Conservation (phyloP, 2,797 vertebrate genomes). For the Tragelaphus oryx region DNA sequence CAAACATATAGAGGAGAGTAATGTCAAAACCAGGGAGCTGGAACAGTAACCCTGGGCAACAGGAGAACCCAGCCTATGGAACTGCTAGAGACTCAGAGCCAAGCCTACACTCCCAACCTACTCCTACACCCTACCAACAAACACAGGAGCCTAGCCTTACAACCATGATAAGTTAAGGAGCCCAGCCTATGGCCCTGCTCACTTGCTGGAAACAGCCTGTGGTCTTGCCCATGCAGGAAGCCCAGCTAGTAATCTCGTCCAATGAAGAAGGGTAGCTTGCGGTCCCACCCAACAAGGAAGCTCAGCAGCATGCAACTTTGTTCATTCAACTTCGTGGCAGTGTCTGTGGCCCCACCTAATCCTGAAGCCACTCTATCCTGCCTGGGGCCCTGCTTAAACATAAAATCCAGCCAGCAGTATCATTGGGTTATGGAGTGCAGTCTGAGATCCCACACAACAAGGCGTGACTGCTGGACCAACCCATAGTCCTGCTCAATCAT, state of each 20-base stretch:
- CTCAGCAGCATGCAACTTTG: background rate
- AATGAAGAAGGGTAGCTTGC: background rate
- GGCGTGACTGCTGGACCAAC: background rate
- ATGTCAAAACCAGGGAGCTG: background rate
- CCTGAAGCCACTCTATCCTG: background rate
- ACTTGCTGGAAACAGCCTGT: background rate
- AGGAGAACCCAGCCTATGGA: background rate
- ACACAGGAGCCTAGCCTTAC: no score
- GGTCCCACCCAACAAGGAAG: background rate
- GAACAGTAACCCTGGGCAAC: background rate
- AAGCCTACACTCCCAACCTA: background rate
- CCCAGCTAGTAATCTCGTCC: background rate
- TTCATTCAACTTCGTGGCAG: background rate
- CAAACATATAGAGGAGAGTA: background rate
- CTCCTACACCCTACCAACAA: no score
- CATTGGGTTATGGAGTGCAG: background rate
- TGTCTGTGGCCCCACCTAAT: background rate
- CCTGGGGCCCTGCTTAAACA: background rate
- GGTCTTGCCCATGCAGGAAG: background rate
- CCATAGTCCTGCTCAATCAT: background rate
- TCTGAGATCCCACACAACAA: background rate
- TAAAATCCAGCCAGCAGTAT: background rate
- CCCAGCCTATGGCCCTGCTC: background rate
- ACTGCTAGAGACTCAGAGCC: background rate
- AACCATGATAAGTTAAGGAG: background rate